phyloP scores from a whole-genome alignment of 2,888 invertebrate species.

The Acheta domesticus region DNA sequence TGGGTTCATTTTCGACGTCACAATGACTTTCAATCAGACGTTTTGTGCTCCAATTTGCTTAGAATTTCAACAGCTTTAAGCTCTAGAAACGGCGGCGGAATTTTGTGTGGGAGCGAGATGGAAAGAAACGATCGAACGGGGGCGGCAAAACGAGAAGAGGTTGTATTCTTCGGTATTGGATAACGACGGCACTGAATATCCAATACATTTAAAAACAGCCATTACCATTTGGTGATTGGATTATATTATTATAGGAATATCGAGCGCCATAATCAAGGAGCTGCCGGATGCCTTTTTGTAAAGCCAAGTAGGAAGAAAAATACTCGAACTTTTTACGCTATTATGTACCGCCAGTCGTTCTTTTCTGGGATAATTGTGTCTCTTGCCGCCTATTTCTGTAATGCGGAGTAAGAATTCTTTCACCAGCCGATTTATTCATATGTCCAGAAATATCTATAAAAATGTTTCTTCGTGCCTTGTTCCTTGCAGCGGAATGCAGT shows the following conservation, averaged over 20 bases:
- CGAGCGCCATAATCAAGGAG: background rate
- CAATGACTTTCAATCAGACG: constrained; percentile 18
- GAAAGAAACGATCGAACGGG: background rate
- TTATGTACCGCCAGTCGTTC: no score
- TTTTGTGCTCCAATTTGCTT: constrained; percentile 18
- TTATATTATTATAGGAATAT: constrained; percentile 5
- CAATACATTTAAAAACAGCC: background rate
- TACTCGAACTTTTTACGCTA: no score
- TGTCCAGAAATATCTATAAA: no score
- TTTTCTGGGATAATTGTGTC: no score
- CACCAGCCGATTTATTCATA: no score
- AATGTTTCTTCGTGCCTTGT: no score
- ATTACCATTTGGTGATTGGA: background rate
- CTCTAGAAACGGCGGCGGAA: background rate
- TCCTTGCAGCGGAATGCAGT: no score
- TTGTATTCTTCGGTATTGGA: background rate
- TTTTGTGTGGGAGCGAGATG: background rate
- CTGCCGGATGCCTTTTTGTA: no score
- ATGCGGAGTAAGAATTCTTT: no score
- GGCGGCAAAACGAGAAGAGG: background rate
- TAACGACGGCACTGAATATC: constrained; percentile 11
- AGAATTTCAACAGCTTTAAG: constrained; percentile 1
- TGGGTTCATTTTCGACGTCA: constrained; percentile 10
- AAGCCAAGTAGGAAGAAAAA: no score
- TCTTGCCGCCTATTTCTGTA: no score